Evolutionary conservation across 35 echinoderm and acorn worm species (phyloP).

Genomic region (Patiria miniata): DNA sequence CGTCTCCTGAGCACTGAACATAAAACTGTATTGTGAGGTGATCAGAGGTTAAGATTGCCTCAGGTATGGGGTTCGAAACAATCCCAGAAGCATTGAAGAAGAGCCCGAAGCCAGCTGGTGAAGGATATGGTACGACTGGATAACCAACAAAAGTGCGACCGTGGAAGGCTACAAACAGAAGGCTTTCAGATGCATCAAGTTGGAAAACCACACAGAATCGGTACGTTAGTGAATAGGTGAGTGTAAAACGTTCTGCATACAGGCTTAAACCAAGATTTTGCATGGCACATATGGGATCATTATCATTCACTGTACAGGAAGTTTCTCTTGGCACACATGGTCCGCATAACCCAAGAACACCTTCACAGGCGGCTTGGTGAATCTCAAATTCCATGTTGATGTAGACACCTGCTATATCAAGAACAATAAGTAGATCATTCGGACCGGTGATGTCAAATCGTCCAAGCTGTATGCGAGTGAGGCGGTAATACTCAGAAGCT

Average conservation of each 20-base stretch:
- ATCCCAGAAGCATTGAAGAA: constrained; percentile 64
- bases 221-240: constrained; percentile 32
- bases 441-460: constrained; percentile 66
- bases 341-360: constrained; percentile 71
- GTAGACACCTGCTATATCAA: constrained; percentile 62
- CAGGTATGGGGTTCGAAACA: constrained; percentile 47
- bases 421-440: constrained; percentile 38
- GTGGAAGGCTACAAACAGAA: constrained; percentile 37
- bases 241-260: constrained; percentile 49
- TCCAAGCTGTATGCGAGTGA: constrained; percentile 34
- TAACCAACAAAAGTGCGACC: constrained; percentile 7
- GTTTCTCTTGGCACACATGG: constrained; percentile 49
- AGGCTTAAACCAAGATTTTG: constrained; percentile 52
- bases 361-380: constrained; percentile 23
- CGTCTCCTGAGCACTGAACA: constrained; percentile 15
- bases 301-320: constrained; percentile 37
- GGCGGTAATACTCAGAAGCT: background rate
- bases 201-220: constrained; percentile 52
- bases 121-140: constrained; percentile 21
- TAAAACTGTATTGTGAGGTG: constrained; percentile 67
- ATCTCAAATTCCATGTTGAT: constrained; percentile 63
- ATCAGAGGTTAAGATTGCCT: constrained; percentile 1
- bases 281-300: constrained; percentile 58
- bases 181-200: constrained; percentile 28
- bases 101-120: constrained; percentile 61